Conservation (phyloP, 92 coral and sea anemone genomes). For the Muricea muricata region DNA sequence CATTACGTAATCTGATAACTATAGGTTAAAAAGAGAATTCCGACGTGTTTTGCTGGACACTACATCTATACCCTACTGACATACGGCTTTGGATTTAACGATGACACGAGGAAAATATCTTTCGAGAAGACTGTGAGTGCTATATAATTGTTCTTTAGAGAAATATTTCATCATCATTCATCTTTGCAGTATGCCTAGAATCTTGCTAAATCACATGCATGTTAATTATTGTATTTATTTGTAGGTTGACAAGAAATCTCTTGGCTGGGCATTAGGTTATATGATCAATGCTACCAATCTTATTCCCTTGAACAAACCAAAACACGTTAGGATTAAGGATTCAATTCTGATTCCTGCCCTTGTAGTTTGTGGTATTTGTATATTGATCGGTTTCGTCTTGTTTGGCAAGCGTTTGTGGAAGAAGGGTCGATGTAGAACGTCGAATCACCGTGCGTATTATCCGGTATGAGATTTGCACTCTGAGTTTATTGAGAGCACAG, state of each 20-base stretch:
- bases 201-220: too few relatives aligned
- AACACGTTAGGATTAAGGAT: slow-evolving; percentile 58
- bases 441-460: background rate
- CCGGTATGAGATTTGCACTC: background rate
- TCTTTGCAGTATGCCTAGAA: too few relatives aligned
- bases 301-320: slow-evolving; percentile 74
- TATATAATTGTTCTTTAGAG: background rate
- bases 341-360: slow-evolving; percentile 74
- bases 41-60: slow-evolving; percentile 80
- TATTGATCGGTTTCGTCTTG: slow-evolving; percentile 63
- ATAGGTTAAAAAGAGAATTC: background rate
- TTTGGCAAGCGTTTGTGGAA: background rate
- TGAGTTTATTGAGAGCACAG: too few relatives aligned
- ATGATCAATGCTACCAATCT: slow-evolving; percentile 96
- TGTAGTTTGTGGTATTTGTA: slow-evolving; percentile 79
- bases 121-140: slow-evolving; percentile 74
- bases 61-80: slow-evolving; percentile 74
- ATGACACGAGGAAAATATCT: slow-evolving; percentile 61
- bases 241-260: slow-evolving; percentile 71
- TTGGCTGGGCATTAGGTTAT: slow-evolving; percentile 97
- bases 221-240: background rate
- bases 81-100: slow-evolving; percentile 75
- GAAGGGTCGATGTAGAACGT: background rate
- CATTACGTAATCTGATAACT: too few relatives aligned
- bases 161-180: too few relatives aligned